Conservation (phyloP, 2,797 vertebrate genomes). For the Enteromius unitaeniatus region DNA sequence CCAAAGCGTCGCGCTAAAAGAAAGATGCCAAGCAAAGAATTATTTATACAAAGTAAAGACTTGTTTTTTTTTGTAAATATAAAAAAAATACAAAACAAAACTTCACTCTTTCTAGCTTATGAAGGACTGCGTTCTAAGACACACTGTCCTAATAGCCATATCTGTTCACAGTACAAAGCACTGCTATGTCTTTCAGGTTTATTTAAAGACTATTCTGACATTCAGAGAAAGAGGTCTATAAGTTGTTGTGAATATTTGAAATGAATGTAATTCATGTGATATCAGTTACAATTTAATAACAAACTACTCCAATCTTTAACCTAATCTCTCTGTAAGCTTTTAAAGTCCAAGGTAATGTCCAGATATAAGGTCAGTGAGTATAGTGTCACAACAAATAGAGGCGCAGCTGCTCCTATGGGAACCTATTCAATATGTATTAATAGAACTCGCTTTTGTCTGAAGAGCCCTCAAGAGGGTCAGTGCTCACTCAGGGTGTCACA, state of each 20-base stretch:
- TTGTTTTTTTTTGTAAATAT: not conserved
- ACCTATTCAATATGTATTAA: slow-evolving; percentile 37
- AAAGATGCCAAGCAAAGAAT: not conserved
- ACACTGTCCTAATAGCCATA: not conserved
- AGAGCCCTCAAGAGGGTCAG: slow-evolving; percentile 33
- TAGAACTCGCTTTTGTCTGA: slow-evolving; percentile 21
- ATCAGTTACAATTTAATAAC: not conserved
- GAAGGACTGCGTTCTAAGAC: not conserved
- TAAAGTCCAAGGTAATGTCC: not conserved
- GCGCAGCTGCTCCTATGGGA: slow-evolving; percentile 29
- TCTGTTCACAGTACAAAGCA: not conserved
- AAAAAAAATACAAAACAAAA: not conserved
- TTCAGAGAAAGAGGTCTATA: not conserved
- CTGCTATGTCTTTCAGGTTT: not conserved
- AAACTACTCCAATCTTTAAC: not conserved
- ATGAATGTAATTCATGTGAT: not conserved
- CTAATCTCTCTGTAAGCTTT: slow-evolving; percentile 15
- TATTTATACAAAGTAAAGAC: not conserved
- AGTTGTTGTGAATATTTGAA: slow-evolving; percentile 4
- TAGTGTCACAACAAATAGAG: slow-evolving; percentile 8
- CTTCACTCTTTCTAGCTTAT: not conserved
- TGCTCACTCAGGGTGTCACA: slow-evolving; percentile 12
- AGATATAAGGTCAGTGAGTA: slow-evolving; percentile 3
- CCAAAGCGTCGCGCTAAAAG: not conserved
- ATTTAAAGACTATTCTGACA: slow-evolving; percentile 22